A percentile compares a stretch with the other conserved stretches of the same genome.
Conservation (phyloP, 1,140 invertebrate genomes). For the Diplogasteroides magnus region DNA sequence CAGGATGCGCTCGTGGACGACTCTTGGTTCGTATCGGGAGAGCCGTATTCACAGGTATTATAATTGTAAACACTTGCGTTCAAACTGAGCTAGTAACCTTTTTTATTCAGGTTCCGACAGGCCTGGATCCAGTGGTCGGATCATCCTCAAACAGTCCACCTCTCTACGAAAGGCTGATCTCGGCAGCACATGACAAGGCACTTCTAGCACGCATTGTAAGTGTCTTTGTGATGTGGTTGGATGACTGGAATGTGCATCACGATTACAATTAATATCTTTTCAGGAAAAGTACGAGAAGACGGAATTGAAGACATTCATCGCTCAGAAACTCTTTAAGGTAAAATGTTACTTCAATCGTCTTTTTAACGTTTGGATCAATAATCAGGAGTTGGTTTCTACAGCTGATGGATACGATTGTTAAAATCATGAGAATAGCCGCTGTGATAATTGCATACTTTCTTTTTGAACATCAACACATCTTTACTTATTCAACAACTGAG, state of each 20-base stretch:
- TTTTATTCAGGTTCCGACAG: background rate
- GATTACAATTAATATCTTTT: background rate
- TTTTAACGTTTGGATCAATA: too few species aligned
- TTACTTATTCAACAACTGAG: too few species aligned
- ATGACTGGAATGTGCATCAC: background rate
- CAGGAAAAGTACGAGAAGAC: constrained; percentile 12
- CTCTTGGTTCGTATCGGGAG: background rate
- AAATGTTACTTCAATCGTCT: too few species aligned
- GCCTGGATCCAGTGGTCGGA: background rate
- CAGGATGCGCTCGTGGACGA: background rate
- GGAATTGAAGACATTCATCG: constrained; percentile 26
- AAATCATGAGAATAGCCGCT: too few species aligned
- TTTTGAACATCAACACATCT: too few species aligned
- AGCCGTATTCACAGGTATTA: background rate
- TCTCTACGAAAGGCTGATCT: background rate
- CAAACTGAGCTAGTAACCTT: too few species aligned
- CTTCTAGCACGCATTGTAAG: background rate
- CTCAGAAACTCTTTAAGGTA: constrained; percentile 27
- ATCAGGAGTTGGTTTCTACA: too few species aligned
- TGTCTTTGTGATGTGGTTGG: background rate
- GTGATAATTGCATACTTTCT: too few species aligned
- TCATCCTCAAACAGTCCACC: background rate
- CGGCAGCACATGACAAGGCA: background rate
- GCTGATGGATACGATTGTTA: too few species aligned
- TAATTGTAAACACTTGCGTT: background rate